Percentiles rank a stretch among this genome's conserved stretches.
Conservation (phyloP, 2,797 vertebrate species). For the Clarias laeviceps region DNA sequence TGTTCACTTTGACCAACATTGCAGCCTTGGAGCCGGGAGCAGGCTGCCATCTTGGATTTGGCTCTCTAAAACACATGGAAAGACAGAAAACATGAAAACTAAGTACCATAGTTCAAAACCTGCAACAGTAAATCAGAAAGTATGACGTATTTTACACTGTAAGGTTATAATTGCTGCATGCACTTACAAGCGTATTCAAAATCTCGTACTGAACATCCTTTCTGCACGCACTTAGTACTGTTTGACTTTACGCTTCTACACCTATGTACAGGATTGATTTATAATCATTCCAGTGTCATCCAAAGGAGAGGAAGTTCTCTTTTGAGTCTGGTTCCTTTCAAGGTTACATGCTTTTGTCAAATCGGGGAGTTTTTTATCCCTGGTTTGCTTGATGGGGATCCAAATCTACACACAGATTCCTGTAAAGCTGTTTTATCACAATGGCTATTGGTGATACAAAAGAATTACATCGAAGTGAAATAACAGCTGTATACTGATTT, state of each 20-base stretch:
- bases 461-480: background rate
- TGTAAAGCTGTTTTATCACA: background rate
- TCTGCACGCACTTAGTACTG: background rate
- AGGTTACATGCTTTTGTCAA: background rate
- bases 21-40: conserved; percentile 78
- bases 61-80: conserved; percentile 63
- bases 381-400: background rate
- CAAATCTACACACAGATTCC: background rate
- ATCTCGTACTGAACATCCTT: background rate
- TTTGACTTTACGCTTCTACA: background rate
- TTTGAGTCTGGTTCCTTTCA: background rate
- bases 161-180: background rate
- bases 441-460: background rate
- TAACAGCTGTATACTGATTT: no score
- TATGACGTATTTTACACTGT: background rate
- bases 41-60: conserved; percentile 76
- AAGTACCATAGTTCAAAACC: background rate
- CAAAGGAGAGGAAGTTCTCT: background rate
- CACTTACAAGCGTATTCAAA: background rate
- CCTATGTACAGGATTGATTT: background rate
- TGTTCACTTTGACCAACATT: conserved; percentile 81
- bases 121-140: background rate
- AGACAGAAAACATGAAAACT: background rate
- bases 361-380: background rate
- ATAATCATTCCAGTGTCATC: background rate